Percentiles rank a stretch among this genome's conserved stretches.
Evolutionary conservation across 2,888 invertebrate genomes (phyloP).

Genomic region (Drosophila prolongata): DNA sequence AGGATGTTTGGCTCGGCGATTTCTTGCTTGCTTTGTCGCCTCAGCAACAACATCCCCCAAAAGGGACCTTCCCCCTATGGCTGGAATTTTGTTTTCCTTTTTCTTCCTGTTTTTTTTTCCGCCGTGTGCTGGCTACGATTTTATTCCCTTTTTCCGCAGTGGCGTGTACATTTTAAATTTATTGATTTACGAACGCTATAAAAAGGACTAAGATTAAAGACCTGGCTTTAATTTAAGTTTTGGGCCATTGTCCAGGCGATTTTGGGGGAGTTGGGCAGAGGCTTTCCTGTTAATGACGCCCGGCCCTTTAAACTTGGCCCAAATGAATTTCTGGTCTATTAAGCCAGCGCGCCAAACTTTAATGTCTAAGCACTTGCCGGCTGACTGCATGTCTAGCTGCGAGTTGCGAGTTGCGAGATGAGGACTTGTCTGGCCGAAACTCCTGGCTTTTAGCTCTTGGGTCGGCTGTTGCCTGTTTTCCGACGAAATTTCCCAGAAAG

Average conservation of each 20-base stretch:
- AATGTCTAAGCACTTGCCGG: slow-evolving; percentile 76
- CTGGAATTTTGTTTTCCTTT: slow-evolving; percentile 51
- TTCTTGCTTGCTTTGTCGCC: slow-evolving; percentile 63
- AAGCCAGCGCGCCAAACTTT: slow-evolving; percentile 67
- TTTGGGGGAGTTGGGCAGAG: slow-evolving; percentile 22
- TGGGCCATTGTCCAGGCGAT: background rate
- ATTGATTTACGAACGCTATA: slow-evolving; percentile 71
- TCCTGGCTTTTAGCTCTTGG: slow-evolving; percentile 30
- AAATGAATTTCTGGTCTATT: slow-evolving; percentile 73
- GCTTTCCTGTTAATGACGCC: slow-evolving; percentile 73
- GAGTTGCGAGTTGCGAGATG: slow-evolving; percentile 37
- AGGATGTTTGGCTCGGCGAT: slow-evolving; percentile 80
- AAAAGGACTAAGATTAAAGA: slow-evolving; percentile 55
- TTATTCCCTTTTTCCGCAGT: slow-evolving; percentile 48
- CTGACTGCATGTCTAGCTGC: slow-evolving; percentile 53
- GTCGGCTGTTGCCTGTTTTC: slow-evolving; percentile 45
- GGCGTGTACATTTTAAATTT: slow-evolving; percentile 67
- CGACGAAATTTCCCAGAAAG: slow-evolving; percentile 72
- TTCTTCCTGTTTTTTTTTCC: slow-evolving; percentile 23
- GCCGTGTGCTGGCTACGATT: slow-evolving; percentile 26
- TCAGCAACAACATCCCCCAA: slow-evolving; percentile 60
- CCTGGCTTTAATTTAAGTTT: slow-evolving; percentile 59
- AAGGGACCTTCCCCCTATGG: slow-evolving; percentile 59
- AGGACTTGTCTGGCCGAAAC: slow-evolving; percentile 47
- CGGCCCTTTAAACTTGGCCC: slow-evolving; percentile 72